Conservation (phyloP, 1,140 invertebrate genomes). For the Hyles euphorbiae region DNA sequence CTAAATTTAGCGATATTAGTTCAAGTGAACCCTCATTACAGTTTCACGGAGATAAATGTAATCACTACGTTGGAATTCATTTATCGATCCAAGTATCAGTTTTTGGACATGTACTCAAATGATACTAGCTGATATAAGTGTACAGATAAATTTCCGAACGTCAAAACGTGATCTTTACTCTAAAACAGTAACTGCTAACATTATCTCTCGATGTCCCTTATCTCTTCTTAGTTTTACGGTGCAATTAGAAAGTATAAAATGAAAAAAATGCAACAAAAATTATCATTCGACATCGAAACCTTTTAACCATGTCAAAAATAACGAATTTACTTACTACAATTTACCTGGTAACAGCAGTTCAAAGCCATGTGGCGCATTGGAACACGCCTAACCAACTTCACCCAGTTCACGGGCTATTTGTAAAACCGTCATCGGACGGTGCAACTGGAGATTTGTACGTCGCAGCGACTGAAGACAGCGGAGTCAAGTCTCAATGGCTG, state of each 20-base stretch:
- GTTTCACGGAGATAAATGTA: too few relatives aligned
- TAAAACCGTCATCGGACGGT: constrained; percentile 57
- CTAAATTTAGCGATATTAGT: too few relatives aligned
- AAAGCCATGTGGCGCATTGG: constrained; percentile 29
- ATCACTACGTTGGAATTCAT: too few relatives aligned
- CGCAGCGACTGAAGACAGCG: constrained; percentile 59
- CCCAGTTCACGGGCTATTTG: constrained; percentile 56
- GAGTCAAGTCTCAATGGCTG: constrained; percentile 54
- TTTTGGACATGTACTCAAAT: too few relatives aligned
- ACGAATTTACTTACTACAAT: too few relatives aligned
- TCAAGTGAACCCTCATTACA: too few relatives aligned
- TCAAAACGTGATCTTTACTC: constrained; percentile 20
- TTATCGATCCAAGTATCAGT: too few relatives aligned
- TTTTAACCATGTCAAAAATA: background rate
- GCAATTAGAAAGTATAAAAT: background rate
- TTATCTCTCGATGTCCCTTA: constrained; percentile 4
- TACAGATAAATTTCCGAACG: constrained; percentile 3
- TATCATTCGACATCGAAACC: background rate
- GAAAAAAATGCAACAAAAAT: background rate
- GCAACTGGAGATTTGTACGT: constrained; percentile 63
- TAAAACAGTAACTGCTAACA: background rate
- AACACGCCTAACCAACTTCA: constrained; percentile 33
- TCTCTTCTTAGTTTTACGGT: background rate
- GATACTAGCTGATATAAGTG: too few relatives aligned
- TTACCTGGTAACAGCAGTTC: constrained; percentile 1